phyloP scores from a whole-genome alignment of 2,113 vertebrate species.

The Petrocephalus zakoni region DNA sequence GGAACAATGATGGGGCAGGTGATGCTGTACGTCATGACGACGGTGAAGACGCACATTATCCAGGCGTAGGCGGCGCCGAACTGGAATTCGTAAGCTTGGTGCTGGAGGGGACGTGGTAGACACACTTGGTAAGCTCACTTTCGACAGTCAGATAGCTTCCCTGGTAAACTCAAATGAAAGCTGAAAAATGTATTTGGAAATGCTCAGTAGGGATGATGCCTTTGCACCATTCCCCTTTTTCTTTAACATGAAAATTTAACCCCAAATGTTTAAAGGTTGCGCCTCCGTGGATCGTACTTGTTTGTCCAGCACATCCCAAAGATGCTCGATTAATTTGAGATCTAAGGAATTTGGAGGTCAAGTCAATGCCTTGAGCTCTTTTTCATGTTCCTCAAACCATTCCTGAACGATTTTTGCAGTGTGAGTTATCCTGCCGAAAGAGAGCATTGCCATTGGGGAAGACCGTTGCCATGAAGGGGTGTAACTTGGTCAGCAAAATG shows the following conservation, averaged over 20 bases:
- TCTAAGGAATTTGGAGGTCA: neutral
- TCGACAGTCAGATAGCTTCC: neutral
- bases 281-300: neutral
- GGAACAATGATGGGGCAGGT: constrained; percentile 96
- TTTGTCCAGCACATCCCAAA: neutral
- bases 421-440: neutral
- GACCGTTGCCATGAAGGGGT: neutral
- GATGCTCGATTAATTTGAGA: neutral
- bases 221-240: neutral
- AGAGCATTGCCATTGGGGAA: neutral
- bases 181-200: neutral
- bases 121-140: neutral
- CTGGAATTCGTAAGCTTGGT: constrained; percentile 97
- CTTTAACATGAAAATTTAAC: neutral
- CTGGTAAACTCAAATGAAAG: neutral
- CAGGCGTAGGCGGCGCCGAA: constrained; percentile 93
- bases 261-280: neutral
- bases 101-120: constrained; percentile 55
- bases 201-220: neutral
- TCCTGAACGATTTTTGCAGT: neutral
- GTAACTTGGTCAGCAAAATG: neutral
- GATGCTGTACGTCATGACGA: constrained; percentile 98
- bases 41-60: constrained; percentile 99
- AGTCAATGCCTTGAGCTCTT: neutral
- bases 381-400: neutral